phyloP scores from a whole-genome alignment of 2,113 vertebrate genomes.

The Pipra filicauda region DNA sequence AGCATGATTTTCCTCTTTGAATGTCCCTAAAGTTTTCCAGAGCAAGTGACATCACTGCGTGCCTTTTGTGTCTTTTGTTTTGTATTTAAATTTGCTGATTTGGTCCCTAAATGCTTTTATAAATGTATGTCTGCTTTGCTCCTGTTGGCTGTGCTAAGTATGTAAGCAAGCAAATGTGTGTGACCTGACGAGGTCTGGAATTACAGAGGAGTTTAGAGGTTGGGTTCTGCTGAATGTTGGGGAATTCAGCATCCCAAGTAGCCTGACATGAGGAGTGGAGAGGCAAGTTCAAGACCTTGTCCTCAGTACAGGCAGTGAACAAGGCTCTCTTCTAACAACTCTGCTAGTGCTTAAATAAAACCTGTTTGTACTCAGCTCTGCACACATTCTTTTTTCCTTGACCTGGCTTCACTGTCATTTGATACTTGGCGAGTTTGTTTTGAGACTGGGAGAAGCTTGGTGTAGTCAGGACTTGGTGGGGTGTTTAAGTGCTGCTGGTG shows the following conservation, averaged over 20 bases:
- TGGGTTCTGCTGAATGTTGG: not conserved
- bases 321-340: not conserved
- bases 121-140: not conserved
- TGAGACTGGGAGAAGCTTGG: not conserved
- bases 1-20: not conserved
- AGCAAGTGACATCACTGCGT: not conserved
- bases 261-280: not conserved
- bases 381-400: not conserved
- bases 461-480: accelerated
- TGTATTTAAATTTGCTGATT: not conserved
- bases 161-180: not conserved
- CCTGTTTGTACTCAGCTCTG: not conserved
- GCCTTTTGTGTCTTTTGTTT: not conserved
- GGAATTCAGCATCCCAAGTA: not conserved
- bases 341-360: accelerated
- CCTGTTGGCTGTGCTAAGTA: not conserved
- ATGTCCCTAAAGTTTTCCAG: not conserved
- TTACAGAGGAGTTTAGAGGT: not conserved
- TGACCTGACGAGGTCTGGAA: not conserved
- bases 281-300: not conserved
- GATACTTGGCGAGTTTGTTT: not conserved
- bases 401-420: not conserved
- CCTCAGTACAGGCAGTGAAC: not conserved
- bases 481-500: not conserved
- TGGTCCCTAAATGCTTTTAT: not conserved